These are phyloP conservation scores for Lepidurus arcticus DNA, from an alignment of 1,140 invertebrate genomes.

Conservation along the genomic window DNA sequence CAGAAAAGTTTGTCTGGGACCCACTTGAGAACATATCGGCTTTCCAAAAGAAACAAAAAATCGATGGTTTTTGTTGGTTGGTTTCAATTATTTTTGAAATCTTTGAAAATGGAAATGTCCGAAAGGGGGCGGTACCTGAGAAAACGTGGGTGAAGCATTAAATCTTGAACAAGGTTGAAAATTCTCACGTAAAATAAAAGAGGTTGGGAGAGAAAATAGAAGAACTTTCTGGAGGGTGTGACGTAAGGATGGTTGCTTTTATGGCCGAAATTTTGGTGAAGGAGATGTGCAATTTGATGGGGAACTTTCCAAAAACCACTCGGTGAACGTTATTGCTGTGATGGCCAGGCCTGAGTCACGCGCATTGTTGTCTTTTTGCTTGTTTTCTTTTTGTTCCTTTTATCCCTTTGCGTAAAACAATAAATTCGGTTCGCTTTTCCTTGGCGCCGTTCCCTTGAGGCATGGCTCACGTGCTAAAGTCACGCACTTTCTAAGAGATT, in stretches of 20 bases:
- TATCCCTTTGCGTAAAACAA: background rate
- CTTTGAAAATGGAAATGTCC: background rate
- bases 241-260: background rate
- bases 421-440: background rate
- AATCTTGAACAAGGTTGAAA: constrained; percentile 3
- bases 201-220: background rate
- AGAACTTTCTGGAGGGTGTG: background rate
- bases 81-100: background rate
- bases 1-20: background rate
- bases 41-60: background rate
- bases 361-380: background rate
- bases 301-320: background rate
- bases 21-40: background rate
- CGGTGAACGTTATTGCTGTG: background rate
- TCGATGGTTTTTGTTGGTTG: background rate
- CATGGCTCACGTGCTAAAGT: constrained; percentile 4
- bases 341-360: constrained; percentile 16
- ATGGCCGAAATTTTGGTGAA: background rate
- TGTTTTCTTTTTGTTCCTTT: background rate
- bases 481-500: background rate
- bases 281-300: background rate
- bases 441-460: background rate
- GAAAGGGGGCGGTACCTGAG: background rate
- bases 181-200: background rate
- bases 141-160: background rate